Percentiles rank a stretch among this genome's conserved stretches.
Conservation (phyloP, 2,888 invertebrate species). For the Eupithecia abbreviata region DNA sequence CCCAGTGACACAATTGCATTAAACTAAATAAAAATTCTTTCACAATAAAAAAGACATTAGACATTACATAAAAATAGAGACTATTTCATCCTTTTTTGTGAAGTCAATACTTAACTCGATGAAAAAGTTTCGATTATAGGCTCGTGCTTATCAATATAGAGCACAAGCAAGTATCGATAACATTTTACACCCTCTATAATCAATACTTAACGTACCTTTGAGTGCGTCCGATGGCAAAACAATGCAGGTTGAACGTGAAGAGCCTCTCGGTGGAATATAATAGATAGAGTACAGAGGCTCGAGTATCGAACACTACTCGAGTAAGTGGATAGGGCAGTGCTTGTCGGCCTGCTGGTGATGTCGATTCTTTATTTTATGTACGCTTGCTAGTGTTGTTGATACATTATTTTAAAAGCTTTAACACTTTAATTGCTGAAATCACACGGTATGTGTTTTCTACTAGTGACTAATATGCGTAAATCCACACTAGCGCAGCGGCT, state of each 20-base stretch:
- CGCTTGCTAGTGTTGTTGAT: not conserved
- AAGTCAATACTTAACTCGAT: too few relatives aligned
- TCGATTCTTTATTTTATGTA: conserved; percentile 28
- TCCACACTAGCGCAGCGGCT: too few relatives aligned
- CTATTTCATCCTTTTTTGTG: not conserved
- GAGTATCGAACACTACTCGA: conserved; percentile 47
- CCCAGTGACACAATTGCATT: not conserved
- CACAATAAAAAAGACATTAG: too few relatives aligned
- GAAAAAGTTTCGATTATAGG: too few relatives aligned
- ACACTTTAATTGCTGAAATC: too few relatives aligned
- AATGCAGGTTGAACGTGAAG: conserved; percentile 56
- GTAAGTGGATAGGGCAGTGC: conserved; percentile 45
- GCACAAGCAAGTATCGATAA: conserved; percentile 24
- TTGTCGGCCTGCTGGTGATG: conserved; percentile 19
- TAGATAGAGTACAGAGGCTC: conserved; percentile 48
- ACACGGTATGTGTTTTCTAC: too few relatives aligned
- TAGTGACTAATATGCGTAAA: too few relatives aligned
- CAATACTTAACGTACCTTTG: conserved; percentile 47
- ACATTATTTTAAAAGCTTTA: not conserved
- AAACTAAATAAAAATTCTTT: too few relatives aligned
- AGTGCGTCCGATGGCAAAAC: conserved; percentile 60
- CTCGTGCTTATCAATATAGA: not conserved
- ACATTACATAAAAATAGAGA: not conserved
- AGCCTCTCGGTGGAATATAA: conserved; percentile 52
- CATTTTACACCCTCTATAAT: conserved; percentile 42